These are phyloP conservation scores for Scaptodrosophila latifasciaeformis DNA, from an alignment of 2,888 invertebrate genomes.

Conservation along the genomic window DNA sequence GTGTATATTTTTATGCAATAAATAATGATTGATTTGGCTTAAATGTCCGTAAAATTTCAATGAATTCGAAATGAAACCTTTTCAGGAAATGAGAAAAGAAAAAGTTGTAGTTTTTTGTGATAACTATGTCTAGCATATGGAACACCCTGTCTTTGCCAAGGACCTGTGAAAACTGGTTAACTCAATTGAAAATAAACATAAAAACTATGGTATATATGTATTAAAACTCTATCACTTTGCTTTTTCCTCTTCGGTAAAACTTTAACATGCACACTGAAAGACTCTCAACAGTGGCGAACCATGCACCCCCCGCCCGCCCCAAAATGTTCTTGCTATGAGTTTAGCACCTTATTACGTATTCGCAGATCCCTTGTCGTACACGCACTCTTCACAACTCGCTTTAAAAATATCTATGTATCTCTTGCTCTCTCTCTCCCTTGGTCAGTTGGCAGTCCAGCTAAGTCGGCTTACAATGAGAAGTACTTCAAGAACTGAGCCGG, in stretches of 20 bases:
- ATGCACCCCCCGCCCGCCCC: slow-evolving; percentile 2
- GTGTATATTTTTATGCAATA: too few species aligned
- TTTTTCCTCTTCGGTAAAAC: slow-evolving; percentile 41
- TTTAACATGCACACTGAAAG: slow-evolving; percentile 52
- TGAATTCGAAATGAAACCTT: too few species aligned
- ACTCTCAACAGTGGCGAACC: slow-evolving; percentile 29
- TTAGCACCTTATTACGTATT: not conserved
- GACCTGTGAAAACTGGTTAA: too few species aligned
- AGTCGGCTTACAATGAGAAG: slow-evolving; percentile 84
- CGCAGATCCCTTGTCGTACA: too few species aligned
- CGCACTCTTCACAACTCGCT: slow-evolving; percentile 5
- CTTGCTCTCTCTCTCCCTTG: slow-evolving; percentile 29
- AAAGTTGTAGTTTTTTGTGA: too few species aligned
- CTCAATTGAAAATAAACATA: too few species aligned
- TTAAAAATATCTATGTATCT: slow-evolving; percentile 54
- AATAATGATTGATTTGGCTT: too few species aligned
- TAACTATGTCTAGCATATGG: too few species aligned
- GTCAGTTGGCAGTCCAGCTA: slow-evolving; percentile 18
- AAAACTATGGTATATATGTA: too few species aligned
- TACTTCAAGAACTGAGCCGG: slow-evolving; percentile 93
- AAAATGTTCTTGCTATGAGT: not conserved
- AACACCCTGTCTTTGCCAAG: too few species aligned
- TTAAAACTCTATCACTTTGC: slow-evolving; percentile 60
- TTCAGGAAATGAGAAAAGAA: too few species aligned
- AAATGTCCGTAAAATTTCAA: too few species aligned